These are phyloP conservation scores for Hippocampus kuda DNA, from an alignment of 2,797 vertebrate genomes.

Conservation along the genomic window DNA sequence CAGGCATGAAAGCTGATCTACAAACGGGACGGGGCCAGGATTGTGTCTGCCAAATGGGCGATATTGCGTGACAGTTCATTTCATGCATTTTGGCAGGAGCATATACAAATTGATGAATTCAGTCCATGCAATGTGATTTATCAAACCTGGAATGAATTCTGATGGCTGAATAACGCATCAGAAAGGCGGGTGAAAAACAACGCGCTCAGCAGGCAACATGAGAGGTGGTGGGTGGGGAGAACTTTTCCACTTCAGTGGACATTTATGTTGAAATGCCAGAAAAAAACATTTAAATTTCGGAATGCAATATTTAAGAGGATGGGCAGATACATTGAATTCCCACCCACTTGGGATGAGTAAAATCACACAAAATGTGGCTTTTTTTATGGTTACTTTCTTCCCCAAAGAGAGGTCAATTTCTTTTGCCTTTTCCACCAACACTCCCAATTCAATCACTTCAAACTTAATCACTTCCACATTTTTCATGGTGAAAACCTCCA, in stretches of 20 bases:
- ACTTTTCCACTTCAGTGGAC: too few relatives aligned
- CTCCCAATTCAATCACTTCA: neutral
- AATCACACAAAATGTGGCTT: neutral
- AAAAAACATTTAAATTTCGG: neutral
- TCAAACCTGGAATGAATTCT: neutral
- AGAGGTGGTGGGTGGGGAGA: too few relatives aligned
- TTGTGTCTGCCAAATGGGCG: neutral
- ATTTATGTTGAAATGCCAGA: neutral
- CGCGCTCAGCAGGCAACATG: too few relatives aligned
- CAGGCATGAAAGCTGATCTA: too few relatives aligned
- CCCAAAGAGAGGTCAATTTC: neutral
- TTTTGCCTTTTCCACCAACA: neutral
- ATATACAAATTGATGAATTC: neutral
- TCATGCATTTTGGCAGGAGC: neutral
- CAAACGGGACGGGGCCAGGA: too few relatives aligned
- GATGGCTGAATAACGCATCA: neutral
- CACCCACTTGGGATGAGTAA: neutral
- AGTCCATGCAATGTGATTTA: neutral
- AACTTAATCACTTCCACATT: neutral
- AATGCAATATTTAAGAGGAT: neutral
- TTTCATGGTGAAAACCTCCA: neutral
- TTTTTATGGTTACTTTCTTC: neutral
- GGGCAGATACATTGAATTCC: neutral
- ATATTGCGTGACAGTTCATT: neutral
- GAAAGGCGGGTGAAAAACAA: neutral